Evolutionary conservation across 2,113 vertebrate genomes (phyloP), one percentile per base, ranked within the genome.

Genomic region (Atrichornis clamosus): DNA sequence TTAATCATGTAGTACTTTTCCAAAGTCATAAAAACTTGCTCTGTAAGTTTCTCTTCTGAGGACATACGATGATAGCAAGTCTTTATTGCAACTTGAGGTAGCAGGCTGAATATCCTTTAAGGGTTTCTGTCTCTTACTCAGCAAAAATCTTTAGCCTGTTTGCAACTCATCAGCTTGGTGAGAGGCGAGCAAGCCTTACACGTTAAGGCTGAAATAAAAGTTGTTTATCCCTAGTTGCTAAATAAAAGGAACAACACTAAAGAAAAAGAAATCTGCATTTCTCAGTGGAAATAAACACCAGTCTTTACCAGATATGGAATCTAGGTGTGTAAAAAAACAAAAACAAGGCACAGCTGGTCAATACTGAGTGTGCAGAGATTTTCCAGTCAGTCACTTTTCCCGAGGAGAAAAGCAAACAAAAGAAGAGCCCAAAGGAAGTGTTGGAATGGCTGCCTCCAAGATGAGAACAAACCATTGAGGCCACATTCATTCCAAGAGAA

Each of bases 241-340:
- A 90, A 85, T 58, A 76, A 89, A 73, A 92, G 22, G 19, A 94
- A 72, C 26, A 75, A 35, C 50, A 85, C 82, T 73, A 53, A 83
- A 83, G 24, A 9, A 84, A 65, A 46, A 68, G n/a, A 49, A 39
- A 32, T n/a, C 2, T 6, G 7, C 50, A 67, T 86, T 89, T 87
- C 74, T 91, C 78, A 85, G 70, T 80, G 74, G 84, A 93, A 94
- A 80, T 91, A 93, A 94, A 84, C 47, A 96, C 32, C 30, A 85
- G 33, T 10, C 42, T 88, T 84, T 76, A 87, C 63, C 53, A 87
- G 58, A 89, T 30, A 67, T 28, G 37, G 90, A 93, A 87, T 73
- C 81, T 85, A 93, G 63, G 50, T 39, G 67, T 55, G n/a, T 49
- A 73, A 65, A 72, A 84, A 47, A 13, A 3, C 42, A 72, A 75